A percentile compares a stretch with the other conserved stretches of the same genome.
Conservation (phyloP, 2,113 vertebrate species). For the Burhinus oedicnemus region DNA sequence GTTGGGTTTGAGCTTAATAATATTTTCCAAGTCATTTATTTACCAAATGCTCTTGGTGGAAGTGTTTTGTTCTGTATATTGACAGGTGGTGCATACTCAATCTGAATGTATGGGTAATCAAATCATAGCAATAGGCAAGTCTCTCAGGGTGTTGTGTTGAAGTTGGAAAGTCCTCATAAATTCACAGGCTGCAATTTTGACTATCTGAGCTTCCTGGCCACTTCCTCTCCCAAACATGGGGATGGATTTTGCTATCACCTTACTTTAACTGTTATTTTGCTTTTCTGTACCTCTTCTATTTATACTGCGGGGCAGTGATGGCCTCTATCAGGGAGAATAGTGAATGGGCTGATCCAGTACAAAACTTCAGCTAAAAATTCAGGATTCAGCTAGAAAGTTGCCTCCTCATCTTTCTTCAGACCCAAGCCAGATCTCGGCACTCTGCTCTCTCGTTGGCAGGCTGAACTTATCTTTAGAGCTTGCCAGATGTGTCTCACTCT, state of each 20-base stretch:
- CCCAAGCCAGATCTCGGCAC: not conserved
- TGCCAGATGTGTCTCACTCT: not conserved
- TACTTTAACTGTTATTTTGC: not conserved
- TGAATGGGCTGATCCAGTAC: not conserved
- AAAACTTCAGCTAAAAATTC: not conserved
- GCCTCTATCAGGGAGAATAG: not conserved
- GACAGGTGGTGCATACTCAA: constrained; percentile 11
- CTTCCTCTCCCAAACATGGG: not conserved
- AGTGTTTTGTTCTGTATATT: constrained; percentile 24
- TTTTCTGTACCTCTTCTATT: not conserved
- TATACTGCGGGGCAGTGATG: not conserved
- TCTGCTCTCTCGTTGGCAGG: not conserved
- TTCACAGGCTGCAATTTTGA: not conserved
- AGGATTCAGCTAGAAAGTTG: not conserved
- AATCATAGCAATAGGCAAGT: not conserved
- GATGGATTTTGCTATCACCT: not conserved
- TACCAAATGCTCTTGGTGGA: constrained; percentile 53
- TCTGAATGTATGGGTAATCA: constrained; percentile 20
- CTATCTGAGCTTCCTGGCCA: not conserved
- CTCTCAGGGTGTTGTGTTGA: not conserved
- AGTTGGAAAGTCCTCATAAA: not conserved
- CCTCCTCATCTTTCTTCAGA: not conserved
- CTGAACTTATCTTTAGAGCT: not conserved
- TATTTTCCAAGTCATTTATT: constrained; percentile 66
- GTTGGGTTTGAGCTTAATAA: constrained; percentile 35